Conservation (phyloP, 2,888 invertebrate genomes). For the Doris montereyensis region DNA sequence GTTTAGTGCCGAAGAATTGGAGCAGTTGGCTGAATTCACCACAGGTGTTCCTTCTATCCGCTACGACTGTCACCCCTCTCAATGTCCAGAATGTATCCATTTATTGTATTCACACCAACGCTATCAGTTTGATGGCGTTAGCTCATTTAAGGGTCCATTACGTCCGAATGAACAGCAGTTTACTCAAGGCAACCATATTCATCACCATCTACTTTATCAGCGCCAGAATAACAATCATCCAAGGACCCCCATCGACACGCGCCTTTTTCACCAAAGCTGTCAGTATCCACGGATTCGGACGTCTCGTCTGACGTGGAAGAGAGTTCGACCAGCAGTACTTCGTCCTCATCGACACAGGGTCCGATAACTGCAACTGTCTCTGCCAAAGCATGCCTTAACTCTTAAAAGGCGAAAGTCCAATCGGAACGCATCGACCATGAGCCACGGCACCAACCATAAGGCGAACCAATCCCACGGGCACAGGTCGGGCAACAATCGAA, state of each 20-base stretch:
- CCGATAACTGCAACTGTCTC: neutral
- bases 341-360: neutral
- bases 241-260: neutral
- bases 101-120: slow-evolving; percentile 53
- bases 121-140: slow-evolving; percentile 48
- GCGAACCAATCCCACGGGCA: no score
- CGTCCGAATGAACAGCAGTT: no score
- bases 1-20: slow-evolving; percentile 60
- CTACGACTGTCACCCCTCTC: slow-evolving; percentile 63
- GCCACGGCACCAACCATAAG: no score
- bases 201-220: no score
- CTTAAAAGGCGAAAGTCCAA: no score
- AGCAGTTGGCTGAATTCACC: slow-evolving; percentile 63
- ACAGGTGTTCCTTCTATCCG: slow-evolving; percentile 66
- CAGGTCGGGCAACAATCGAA: no score
- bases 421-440: neutral
- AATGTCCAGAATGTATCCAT: slow-evolving; percentile 65
- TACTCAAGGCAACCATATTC: no score
- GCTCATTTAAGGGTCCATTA: no score
- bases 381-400: no score
- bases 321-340: slow-evolving; percentile 16
- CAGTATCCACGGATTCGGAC: slow-evolving; percentile 26
- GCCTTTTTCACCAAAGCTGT: neutral
- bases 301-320: slow-evolving; percentile 26
- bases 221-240: neutral